phyloP scores from a whole-genome alignment of 2,113 vertebrate species.

The Xyliphius kryptos region DNA sequence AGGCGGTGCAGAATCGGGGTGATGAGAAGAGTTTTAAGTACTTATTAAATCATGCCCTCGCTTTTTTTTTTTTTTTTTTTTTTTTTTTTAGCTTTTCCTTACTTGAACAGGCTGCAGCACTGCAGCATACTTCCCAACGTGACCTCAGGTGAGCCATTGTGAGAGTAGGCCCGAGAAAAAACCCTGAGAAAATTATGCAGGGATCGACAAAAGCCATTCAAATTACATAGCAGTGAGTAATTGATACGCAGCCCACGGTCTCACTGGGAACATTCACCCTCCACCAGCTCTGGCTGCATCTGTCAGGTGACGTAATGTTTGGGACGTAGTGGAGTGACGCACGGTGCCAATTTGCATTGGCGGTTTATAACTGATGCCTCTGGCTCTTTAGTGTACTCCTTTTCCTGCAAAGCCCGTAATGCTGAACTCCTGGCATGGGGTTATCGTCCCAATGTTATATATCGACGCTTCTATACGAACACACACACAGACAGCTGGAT shows the following conservation, averaged over 20 bases:
- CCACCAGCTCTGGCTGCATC: not conserved
- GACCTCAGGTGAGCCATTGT: too few relatives aligned
- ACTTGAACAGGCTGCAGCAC: too few relatives aligned
- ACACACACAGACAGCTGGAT: not conserved
- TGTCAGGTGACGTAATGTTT: not conserved
- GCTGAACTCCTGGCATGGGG: too few relatives aligned
- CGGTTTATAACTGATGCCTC: too few relatives aligned
- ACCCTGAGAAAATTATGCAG: too few relatives aligned
- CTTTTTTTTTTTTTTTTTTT: not conserved
- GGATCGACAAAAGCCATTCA: not conserved
- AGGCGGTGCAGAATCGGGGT: constrained; percentile 1
- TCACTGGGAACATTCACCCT: not conserved
- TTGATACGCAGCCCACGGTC: not conserved
- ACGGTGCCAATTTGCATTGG: not conserved
- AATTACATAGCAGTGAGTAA: not conserved
- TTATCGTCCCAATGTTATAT: too few relatives aligned
- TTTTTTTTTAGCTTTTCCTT: not conserved
- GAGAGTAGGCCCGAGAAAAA: too few relatives aligned
- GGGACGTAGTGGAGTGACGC: not conserved
- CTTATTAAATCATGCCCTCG: not conserved
- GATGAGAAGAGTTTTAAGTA: not conserved
- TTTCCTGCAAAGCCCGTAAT: too few relatives aligned
- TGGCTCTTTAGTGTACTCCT: too few relatives aligned
- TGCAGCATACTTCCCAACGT: too few relatives aligned
- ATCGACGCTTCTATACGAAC: too few relatives aligned